A percentile compares a stretch with the other conserved stretches of the same genome.
phyloP scores from a whole-genome alignment of 2,113 vertebrate species.

The Balaenoptera acutorostrata region DNA sequence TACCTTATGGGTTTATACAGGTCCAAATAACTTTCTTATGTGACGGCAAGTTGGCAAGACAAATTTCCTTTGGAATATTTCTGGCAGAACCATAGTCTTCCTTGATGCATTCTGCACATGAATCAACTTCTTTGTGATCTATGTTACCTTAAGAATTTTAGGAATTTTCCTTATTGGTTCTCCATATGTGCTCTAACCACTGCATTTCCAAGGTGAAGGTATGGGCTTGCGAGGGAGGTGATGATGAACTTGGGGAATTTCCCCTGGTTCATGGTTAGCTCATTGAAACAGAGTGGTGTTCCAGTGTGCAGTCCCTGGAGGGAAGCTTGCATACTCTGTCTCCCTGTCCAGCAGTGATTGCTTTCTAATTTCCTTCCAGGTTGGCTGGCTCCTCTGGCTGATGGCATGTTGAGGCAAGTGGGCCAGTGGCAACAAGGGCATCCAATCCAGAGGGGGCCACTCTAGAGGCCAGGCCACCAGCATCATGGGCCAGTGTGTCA shows the following conservation, averaged over 20 bases:
- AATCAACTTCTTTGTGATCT: constrained; percentile 80
- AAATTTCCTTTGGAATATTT: constrained; percentile 74
- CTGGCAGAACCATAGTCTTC: constrained; percentile 60
- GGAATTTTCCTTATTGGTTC: constrained; percentile 79
- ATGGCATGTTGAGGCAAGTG: constrained; percentile 93
- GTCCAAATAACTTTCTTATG: constrained; percentile 21
- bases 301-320: background rate
- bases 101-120: constrained; percentile 67
- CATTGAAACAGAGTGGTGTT: background rate
- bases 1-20: background rate
- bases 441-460: constrained; percentile 82
- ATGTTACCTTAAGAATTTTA: constrained; percentile 77
- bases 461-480: constrained; percentile 78
- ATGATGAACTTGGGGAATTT: background rate
- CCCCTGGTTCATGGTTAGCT: background rate
- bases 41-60: constrained; percentile 43
- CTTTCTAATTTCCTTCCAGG: constrained; percentile 73
- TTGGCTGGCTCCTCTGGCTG: constrained; percentile 69
- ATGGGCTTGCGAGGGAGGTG: background rate
- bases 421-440: constrained; percentile 84
- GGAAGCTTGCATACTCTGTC: background rate
- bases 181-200: constrained; percentile 46
- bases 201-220: constrained; percentile 61
- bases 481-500: constrained; percentile 99
- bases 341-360: background rate